These are phyloP conservation scores for Hydrozoanthus gracilis DNA, from an alignment of 92 coral and sea anemone species.

Conservation along the genomic window DNA sequence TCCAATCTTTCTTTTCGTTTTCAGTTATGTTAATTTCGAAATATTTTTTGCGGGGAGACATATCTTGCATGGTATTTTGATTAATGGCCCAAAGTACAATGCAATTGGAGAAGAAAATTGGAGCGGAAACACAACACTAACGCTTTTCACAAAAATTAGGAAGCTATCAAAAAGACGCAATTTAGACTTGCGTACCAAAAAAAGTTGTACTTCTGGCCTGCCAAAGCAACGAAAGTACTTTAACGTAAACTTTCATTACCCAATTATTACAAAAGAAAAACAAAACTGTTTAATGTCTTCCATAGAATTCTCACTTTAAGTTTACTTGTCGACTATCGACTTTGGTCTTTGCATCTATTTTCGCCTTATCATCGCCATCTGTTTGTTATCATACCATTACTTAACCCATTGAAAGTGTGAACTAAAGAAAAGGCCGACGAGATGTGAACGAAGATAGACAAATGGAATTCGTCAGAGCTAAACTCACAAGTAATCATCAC, in stretches of 20 bases:
- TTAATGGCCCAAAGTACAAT: no score
- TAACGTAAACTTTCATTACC: neutral
- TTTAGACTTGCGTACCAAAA: neutral
- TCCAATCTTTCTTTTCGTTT: no score
- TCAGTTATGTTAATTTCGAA: no score
- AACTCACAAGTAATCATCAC: conserved; percentile 3
- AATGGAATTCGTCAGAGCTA: conserved; percentile 27
- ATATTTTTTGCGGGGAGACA: no score
- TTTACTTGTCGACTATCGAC: neutral
- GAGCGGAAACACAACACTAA: no score
- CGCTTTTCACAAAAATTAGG: no score
- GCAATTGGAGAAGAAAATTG: no score
- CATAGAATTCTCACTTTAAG: conserved; percentile 1
- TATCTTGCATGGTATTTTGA: no score
- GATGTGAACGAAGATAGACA: conserved; percentile 22
- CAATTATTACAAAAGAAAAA: neutral
- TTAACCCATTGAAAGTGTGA: conserved; percentile 33
- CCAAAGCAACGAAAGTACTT: neutral
- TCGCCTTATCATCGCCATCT: conserved; percentile 27
- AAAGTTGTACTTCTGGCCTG: neutral
- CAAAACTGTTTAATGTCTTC: neutral
- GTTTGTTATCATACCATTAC: conserved; percentile 35
- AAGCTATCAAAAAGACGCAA: neutral
- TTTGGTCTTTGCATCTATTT: conserved; percentile 1
- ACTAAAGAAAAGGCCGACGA: conserved; percentile 29